Evolutionary conservation across 2,797 vertebrate species (phyloP).

Genomic region (Falco berigora): DNA sequence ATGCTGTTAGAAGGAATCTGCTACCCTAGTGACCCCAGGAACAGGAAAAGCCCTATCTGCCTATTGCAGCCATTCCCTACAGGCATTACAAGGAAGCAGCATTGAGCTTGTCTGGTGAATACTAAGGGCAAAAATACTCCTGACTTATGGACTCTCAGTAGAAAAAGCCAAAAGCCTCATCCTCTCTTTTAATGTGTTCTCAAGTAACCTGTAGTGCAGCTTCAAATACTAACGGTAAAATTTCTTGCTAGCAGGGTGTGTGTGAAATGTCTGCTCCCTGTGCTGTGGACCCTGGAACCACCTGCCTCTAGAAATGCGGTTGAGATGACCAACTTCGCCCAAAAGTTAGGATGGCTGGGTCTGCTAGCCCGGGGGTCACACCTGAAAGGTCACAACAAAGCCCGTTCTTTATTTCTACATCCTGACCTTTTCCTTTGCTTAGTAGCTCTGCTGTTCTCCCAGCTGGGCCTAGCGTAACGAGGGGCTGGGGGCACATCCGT

Average conservation of each 20-base stretch:
- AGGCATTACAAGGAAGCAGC: not conserved
- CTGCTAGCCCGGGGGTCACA: rapidly evolving
- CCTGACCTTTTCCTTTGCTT: not conserved
- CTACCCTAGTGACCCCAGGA: not conserved
- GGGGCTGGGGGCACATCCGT: not conserved
- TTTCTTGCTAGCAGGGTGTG: not conserved
- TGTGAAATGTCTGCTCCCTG: not conserved
- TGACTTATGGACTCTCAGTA: not conserved
- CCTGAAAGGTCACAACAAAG: not conserved
- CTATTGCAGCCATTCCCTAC: not conserved
- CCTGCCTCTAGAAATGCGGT: not conserved
- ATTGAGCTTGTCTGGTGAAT: not conserved
- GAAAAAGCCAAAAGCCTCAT: not conserved
- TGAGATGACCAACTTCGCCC: not conserved
- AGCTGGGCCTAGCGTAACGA: not conserved
- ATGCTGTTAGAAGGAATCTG: not conserved
- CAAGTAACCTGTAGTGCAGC: not conserved
- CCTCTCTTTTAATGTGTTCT: not conserved
- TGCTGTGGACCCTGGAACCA: not conserved
- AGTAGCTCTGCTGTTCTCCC: not conserved
- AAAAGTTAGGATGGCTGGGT: not conserved
- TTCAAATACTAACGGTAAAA: not conserved
- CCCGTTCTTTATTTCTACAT: not conserved
- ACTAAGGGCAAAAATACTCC: not conserved
- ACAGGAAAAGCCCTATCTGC: not conserved